These are phyloP conservation scores for Amblyjoppa fuscipennis DNA, from an alignment of 2,888 invertebrate genomes.

Conservation along the genomic window DNA sequence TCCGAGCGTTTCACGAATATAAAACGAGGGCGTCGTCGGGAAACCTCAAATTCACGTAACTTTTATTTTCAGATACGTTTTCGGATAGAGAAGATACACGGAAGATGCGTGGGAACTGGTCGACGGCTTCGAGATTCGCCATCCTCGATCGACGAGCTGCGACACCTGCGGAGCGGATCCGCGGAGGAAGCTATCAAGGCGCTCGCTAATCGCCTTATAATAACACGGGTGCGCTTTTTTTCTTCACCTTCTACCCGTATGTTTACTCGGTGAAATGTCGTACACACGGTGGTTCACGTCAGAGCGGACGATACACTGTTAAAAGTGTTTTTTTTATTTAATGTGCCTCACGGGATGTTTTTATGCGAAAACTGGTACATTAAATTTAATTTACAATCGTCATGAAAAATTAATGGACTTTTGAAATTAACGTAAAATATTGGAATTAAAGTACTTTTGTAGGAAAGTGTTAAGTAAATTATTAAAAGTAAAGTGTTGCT, in stretches of 20 bases:
- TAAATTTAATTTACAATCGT: too few species aligned
- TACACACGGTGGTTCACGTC: constrained; percentile 17
- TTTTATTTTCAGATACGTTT: neutral
- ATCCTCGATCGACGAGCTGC: neutral
- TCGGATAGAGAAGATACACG: neutral
- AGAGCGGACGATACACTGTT: neutral
- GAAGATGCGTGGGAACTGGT: constrained; percentile 7
- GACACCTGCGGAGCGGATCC: constrained; percentile 3
- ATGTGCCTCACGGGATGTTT: too few species aligned
- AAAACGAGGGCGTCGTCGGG: neutral
- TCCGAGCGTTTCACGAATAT: neutral
- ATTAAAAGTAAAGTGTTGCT: too few species aligned
- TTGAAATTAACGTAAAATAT: too few species aligned
- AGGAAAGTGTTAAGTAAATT: too few species aligned
- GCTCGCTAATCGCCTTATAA: constrained; percentile 48
- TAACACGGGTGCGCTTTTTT: neutral
- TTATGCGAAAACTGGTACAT: too few species aligned
- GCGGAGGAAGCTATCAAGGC: neutral
- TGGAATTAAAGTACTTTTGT: too few species aligned
- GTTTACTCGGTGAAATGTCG: constrained; percentile 6
- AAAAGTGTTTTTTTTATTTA: too few species aligned
- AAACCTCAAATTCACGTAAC: neutral
- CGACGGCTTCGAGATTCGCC: neutral
- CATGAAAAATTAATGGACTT: too few species aligned
- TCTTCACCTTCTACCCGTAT: neutral